These are phyloP conservation scores for Dendrocincla tyrannina DNA, from an alignment of 2,797 vertebrate species.

Conservation along the genomic window DNA sequence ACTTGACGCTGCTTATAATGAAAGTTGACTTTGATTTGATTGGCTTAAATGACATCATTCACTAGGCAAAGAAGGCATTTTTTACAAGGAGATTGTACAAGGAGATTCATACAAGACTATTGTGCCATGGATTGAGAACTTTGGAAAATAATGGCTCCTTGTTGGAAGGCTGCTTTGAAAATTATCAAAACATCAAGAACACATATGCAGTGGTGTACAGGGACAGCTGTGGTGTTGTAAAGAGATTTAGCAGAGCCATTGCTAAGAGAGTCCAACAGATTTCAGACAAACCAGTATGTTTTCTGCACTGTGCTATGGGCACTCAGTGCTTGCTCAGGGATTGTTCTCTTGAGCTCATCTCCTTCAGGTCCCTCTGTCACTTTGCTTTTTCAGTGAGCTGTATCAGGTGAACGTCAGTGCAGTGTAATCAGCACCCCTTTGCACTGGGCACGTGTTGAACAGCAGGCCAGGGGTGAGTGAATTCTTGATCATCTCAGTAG, in stretches of 20 bases:
- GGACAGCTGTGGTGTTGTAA: not conserved
- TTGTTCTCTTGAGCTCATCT: not conserved
- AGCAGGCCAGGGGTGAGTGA: not conserved
- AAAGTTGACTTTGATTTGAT: not conserved
- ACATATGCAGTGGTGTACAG: rapidly evolving
- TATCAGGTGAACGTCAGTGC: not conserved
- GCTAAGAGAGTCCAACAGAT: not conserved
- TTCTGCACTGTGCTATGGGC: not conserved
- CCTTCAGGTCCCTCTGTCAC: not conserved
- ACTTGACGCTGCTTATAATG: not conserved
- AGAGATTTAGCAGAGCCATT: not conserved
- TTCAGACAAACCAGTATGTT: not conserved
- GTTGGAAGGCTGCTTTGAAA: not conserved
- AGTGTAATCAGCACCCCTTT: not conserved
- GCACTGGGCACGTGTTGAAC: not conserved
- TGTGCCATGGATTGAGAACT: not conserved
- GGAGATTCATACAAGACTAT: not conserved
- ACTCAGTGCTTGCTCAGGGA: not conserved
- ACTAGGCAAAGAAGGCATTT: not conserved
- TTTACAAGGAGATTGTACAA: not conserved
- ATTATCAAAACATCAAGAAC: not conserved
- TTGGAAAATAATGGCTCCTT: not conserved
- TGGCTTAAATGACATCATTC: not conserved
- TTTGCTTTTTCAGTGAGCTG: not conserved
- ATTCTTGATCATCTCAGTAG: not conserved